These are phyloP conservation scores for Synchiropus splendidus DNA, from an alignment of 2,113 vertebrate genomes.

Conservation along the genomic window DNA sequence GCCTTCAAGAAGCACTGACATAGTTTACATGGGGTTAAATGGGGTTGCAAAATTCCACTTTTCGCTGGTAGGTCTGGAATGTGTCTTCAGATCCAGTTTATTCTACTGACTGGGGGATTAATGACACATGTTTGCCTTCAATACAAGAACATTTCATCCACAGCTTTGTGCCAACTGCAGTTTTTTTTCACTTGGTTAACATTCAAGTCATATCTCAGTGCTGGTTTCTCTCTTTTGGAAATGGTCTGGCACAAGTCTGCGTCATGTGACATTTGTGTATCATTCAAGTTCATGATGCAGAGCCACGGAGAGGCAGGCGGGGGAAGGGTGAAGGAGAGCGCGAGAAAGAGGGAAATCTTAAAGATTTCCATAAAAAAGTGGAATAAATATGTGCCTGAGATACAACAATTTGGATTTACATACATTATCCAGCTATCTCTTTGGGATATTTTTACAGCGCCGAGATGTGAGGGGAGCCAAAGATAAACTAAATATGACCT, in stretches of 20 bases:
- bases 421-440: slow-evolving; percentile 64
- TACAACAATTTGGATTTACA: slow-evolving; percentile 68
- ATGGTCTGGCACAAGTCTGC: slow-evolving; percentile 27
- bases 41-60: too few species aligned
- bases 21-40: too few species aligned
- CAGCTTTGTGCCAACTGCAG: too few species aligned
- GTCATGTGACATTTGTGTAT: slow-evolving; percentile 38
- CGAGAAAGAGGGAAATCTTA: slow-evolving; percentile 40
- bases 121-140: too few species aligned
- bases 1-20: too few species aligned
- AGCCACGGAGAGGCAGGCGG: slow-evolving; percentile 42
- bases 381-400: slow-evolving; percentile 66
- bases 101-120: too few species aligned
- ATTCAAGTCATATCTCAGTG: slow-evolving; percentile 12
- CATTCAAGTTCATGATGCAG: slow-evolving; percentile 47
- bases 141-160: too few species aligned
- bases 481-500: slow-evolving; percentile 67
- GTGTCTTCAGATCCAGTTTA: too few species aligned
- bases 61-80: too few species aligned
- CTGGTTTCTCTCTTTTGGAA: slow-evolving; percentile 18
- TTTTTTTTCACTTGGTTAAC: background rate
- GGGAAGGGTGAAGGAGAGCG: slow-evolving; percentile 29
- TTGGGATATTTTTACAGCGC: slow-evolving; percentile 58
- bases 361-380: slow-evolving; percentile 64
- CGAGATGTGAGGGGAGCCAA: slow-evolving; percentile 43